Evolutionary conservation across 2,888 invertebrate genomes (phyloP), one percentile per base, ranked within the genome.

Genomic region (Megamerina dolium): DNA sequence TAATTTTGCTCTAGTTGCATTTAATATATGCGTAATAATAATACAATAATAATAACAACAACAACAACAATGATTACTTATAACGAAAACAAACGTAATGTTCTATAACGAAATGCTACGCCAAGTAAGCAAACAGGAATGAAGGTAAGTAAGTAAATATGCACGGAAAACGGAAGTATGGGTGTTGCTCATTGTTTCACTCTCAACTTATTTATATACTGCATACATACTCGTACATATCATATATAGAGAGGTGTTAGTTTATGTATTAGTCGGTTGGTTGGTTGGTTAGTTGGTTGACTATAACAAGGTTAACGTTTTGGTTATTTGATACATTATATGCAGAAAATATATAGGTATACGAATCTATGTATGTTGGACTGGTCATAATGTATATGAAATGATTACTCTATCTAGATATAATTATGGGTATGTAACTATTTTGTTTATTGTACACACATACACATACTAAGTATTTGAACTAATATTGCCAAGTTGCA

Each of bases 1-100:
- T 5, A 31, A 31, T 31, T 31, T 31, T 14, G 31, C 31, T 31
- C 9, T 14, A 31, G 31, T 31, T 31, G 31, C 31, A 31, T 31
- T 31, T 31, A 31, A 31, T 31, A 3, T 31, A 31, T 5, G 16
- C 13, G 31, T 5, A 30, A n/a, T n/a, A 14, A n/a, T 14, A 31
- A 30, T 23, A 23, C 8, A 23, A 12, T 14, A 31, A 31, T 14
- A 31, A 31, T 16, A 31, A 31, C 16, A 31, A 31, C 31, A 31
- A 31, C 13, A 4, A 31, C 16, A 31, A 31, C 16, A 16, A 4
- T 13, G 13, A 27, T 13, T 13, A 31, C 31, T 16, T 13, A 31
- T 10, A 14, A 10, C 31, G 14, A 14, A 14, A 14, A 13, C 13
- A 30, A 30, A 31, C 31, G 3, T 10, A 23, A 10, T n/a, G n/a